These are phyloP conservation scores for Calameuta filiformis DNA, from an alignment of 2,888 invertebrate species.

Conservation along the genomic window DNA sequence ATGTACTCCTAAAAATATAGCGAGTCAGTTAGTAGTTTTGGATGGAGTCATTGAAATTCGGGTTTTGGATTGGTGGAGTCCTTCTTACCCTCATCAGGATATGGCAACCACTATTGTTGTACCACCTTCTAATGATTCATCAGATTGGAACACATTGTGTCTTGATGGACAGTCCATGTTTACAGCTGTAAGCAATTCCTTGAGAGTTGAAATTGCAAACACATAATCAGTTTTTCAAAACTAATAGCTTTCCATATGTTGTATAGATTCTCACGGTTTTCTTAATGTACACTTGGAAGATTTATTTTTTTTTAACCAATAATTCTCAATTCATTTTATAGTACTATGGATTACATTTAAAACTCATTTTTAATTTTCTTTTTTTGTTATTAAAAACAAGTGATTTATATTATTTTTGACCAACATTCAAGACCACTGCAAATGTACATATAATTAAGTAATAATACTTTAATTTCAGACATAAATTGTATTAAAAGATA, in stretches of 20 bases:
- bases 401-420: not conserved
- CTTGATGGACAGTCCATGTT: not conserved
- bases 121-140: constrained; percentile 44
- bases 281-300: not conserved
- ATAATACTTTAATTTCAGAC: too few relatives aligned
- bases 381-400: not conserved
- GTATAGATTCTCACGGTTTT: not conserved
- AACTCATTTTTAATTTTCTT: not conserved
- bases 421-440: not conserved
- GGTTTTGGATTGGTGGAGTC: constrained; percentile 79
- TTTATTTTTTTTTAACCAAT: not conserved
- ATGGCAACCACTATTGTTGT: constrained; percentile 45
- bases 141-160: constrained; percentile 34
- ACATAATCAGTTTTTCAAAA: not conserved
- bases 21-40: constrained; percentile 64
- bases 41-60: constrained; percentile 69
- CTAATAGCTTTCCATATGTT: not conserved
- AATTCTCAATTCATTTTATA: not conserved
- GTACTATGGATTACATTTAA: not conserved
- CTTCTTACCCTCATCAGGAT: constrained; percentile 67
- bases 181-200: not conserved
- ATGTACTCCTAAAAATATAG: constrained; percentile 57
- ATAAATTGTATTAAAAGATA: not conserved
- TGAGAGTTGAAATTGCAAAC: too few relatives aligned
- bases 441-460: not conserved